Percentiles rank a stretch among this genome's conserved stretches.
Evolutionary conservation across 2,888 invertebrate genomes (phyloP).

Genomic region (Cheiracanthium punctorium): DNA sequence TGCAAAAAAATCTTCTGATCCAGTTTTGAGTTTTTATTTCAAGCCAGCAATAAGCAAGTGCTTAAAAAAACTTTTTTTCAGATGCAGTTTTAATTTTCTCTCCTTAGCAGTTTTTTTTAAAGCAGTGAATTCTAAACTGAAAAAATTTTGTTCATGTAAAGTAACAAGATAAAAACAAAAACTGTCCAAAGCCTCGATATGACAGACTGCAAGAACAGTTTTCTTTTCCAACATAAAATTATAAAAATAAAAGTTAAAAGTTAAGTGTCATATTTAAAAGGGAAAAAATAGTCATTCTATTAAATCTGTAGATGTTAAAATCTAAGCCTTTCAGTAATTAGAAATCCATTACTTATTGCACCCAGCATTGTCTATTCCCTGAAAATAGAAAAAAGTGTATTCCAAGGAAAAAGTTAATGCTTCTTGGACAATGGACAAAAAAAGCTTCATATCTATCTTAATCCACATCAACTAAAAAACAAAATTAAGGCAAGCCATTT

Average conservation of each 20-base stretch:
- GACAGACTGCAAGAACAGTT: slow-evolving; percentile 1
- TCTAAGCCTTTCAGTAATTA: neutral
- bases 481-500: slow-evolving; percentile 45
- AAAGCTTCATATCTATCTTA: slow-evolving; percentile 34
- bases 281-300: neutral
- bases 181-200: neutral
- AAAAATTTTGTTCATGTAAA: neutral
- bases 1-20: slow-evolving; percentile 12
- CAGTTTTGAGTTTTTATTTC: slow-evolving; percentile 19
- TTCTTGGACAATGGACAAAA: slow-evolving; percentile 48
- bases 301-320: neutral
- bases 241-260: too few species aligned
- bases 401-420: slow-evolving; percentile 30
- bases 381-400: slow-evolving; percentile 6
- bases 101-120: neutral
- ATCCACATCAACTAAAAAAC: slow-evolving; percentile 28
- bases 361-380: neutral
- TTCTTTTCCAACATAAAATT: neutral
- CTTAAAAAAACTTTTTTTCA: slow-evolving; percentile 15
- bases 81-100: neutral
- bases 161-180: neutral
- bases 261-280: too few species aligned
- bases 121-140: neutral
- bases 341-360: neutral
- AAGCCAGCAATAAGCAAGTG: slow-evolving; percentile 27